Percentiles rank a stretch among this genome's conserved stretches.
Conservation (phyloP, 2,888 invertebrate species). For the Atrina japonica region DNA sequence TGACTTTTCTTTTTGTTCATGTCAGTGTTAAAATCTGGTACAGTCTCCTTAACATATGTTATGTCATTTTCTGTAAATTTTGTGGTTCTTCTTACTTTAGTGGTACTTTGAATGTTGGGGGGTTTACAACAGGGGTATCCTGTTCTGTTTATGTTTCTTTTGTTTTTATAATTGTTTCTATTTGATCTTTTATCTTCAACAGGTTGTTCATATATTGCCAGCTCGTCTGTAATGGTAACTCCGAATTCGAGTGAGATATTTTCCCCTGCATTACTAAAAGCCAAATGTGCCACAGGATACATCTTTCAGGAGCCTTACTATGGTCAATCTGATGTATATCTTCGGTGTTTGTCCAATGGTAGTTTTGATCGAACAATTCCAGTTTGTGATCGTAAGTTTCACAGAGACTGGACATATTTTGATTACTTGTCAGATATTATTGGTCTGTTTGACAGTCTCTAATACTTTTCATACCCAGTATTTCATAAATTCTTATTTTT, state of each 20-base stretch:
- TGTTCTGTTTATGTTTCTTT: no score
- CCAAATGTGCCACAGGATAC: slow-evolving; percentile 60
- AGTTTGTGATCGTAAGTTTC: slow-evolving; percentile 55
- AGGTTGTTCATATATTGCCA: slow-evolving; percentile 55
- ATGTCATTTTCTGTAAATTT: no score
- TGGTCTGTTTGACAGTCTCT: no score
- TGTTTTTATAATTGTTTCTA: no score
- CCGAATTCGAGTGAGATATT: slow-evolving; percentile 41
- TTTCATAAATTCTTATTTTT: no score
- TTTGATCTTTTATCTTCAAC: no score
- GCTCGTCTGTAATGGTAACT: slow-evolving; percentile 38
- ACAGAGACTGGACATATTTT: no score
- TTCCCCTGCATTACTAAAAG: slow-evolving; percentile 45
- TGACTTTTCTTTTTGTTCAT: no score
- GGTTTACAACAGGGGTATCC: neutral
- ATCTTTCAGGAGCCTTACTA: slow-evolving; percentile 52
- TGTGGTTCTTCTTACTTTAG: neutral
- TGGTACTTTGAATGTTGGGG: neutral
- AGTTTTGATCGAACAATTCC: slow-evolving; percentile 54
- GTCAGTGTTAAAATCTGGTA: no score
- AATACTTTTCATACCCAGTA: no score
- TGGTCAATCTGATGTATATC: slow-evolving; percentile 42
- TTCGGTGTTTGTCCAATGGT: slow-evolving; percentile 60
- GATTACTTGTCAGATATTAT: no score
- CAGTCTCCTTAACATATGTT: no score